Conservation (phyloP, 2,797 vertebrate species). For the Dendrocincla tyrannina region DNA sequence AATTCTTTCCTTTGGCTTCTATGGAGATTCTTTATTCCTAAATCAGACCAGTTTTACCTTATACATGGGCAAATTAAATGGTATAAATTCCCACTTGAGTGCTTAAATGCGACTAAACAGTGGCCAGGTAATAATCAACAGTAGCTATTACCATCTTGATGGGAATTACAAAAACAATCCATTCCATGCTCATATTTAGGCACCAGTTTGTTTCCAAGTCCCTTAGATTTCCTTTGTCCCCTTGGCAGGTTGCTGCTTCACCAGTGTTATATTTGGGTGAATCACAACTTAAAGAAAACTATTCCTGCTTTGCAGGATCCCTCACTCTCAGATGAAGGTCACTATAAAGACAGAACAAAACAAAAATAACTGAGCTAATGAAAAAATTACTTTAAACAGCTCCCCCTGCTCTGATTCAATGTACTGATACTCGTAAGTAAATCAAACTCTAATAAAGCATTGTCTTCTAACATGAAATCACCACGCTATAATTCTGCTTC, state of each 20-base stretch:
- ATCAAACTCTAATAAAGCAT: conserved; percentile 42
- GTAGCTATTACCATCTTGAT: neutral
- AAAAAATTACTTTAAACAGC: conserved; percentile 11
- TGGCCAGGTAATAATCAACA: neutral
- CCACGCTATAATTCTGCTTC: conserved; percentile 5
- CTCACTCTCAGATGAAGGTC: neutral
- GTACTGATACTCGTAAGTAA: conserved; percentile 17
- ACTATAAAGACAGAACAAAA: neutral
- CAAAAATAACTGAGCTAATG: neutral
- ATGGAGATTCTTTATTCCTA: neutral
- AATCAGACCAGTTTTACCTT: neutral
- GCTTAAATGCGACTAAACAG: neutral
- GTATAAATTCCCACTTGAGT: neutral
- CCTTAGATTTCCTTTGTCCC: neutral
- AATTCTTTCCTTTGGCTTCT: neutral
- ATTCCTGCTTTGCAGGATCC: neutral
- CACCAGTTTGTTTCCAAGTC: neutral
- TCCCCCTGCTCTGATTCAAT: neutral
- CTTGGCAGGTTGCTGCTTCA: neutral
- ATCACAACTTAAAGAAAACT: neutral
- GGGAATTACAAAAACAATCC: neutral
- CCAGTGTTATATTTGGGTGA: neutral
- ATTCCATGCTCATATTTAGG: neutral
- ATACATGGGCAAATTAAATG: neutral
- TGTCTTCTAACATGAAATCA: conserved; percentile 52